Evolutionary conservation across 2,113 vertebrate species (phyloP).

Genomic region (Pachycephala philippinensis): DNA sequence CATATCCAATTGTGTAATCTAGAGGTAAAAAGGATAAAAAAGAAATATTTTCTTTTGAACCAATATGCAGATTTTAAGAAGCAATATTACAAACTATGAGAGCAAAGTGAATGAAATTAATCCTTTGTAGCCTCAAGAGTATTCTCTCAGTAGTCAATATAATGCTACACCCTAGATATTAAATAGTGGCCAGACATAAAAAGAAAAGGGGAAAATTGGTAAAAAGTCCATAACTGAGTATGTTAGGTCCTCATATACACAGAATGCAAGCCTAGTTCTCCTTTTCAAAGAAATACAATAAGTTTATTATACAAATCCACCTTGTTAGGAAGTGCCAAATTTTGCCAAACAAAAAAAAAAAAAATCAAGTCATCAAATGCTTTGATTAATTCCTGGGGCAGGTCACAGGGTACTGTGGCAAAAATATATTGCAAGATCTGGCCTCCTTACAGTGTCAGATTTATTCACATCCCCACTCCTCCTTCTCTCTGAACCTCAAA

Average conservation of each 20-base stretch:
- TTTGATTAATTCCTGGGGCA: neutral
- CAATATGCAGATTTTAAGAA: neutral
- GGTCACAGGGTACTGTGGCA: neutral
- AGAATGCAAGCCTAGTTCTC: neutral
- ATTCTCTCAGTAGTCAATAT: neutral
- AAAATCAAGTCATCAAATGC: neutral
- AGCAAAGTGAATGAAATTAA: neutral
- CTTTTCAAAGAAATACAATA: neutral
- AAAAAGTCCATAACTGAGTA: neutral
- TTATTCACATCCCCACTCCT: neutral
- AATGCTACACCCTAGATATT: neutral
- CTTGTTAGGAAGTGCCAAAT: neutral
- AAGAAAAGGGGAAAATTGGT: neutral
- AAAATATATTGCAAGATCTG: neutral
- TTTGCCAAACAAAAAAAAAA: neutral
- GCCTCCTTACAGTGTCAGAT: neutral
- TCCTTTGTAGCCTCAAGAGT: neutral
- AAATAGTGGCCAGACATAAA: neutral
- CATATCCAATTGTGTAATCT: slow-evolving; percentile 90
- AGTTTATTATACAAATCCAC: neutral
- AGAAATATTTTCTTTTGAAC: neutral
- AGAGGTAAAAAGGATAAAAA: slow-evolving; percentile 12
- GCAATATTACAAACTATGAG: neutral
- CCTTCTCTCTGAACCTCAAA: neutral
- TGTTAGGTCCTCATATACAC: neutral